Evolutionary conservation across 2,113 vertebrate species (phyloP), one percentile per base, ranked within the genome.

Genomic region (Cyphomyrus plagiostoma): DNA sequence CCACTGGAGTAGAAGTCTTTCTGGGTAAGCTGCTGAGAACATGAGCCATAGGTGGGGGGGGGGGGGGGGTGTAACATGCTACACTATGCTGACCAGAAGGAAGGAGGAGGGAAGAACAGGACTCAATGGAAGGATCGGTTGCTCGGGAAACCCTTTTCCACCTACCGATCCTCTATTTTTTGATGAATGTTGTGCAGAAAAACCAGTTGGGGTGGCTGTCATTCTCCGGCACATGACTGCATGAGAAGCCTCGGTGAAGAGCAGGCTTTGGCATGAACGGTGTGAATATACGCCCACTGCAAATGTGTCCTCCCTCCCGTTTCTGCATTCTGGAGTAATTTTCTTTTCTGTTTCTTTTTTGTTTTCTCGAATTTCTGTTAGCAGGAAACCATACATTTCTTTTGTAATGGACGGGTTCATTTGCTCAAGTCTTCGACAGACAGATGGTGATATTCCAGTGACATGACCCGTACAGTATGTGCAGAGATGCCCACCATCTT

Each of bases 291-390:
- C 70, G 2, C 70, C 70, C 70, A 77, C 26, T 39, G 70, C 30
- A 77, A 35, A 35, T 23, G 26, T 77, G 70, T 77, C 70, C 26
- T 39, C 70, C 19, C 13, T 77, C 30, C 70, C 4, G 1, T 39
- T 13, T 77, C 30, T 77, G 70, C 70, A 66, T 66, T 26, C 39
- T 39, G 30, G 3, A 77, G 26, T 77, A 15, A 77, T 84, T 84
- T n/a, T 82, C 56, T 83, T 46, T 83, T n/a, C 13, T 35, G 35
- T 35, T 35, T 35, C 35, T 35, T 35, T 35, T 35, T 35, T 35
- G 35, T 35, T 35, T 35, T 35, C 35, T 35, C 35, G 35, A 35
- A 46, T 88, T 90, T 90, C 90, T 52, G 58, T 85, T 82, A 89
- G 89, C 66, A 84, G 93, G 35, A 39, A 39, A 39, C 35, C 15